Conservation (phyloP, 2,797 vertebrate genomes). For the Lophotriccus pileatus region DNA sequence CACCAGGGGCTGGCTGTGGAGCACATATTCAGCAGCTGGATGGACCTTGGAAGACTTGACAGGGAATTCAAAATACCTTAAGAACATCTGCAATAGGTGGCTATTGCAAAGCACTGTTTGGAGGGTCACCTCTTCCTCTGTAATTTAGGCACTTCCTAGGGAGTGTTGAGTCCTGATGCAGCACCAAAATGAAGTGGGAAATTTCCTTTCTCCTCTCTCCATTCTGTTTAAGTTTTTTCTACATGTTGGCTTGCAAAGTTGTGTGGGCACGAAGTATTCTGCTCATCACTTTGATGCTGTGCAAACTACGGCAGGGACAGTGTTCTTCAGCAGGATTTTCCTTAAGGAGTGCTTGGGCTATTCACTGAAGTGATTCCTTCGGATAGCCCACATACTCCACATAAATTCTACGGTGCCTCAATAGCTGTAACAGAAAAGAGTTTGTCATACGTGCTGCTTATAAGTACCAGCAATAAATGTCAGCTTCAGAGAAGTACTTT, state of each 20-base stretch:
- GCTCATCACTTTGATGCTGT: neutral
- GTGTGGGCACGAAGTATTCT: neutral
- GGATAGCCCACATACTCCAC: neutral
- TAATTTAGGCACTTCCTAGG: neutral
- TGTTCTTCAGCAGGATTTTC: neutral
- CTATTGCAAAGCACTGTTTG: neutral
- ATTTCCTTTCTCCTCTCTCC: neutral
- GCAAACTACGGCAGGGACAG: neutral
- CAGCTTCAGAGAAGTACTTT: neutral
- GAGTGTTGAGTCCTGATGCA: neutral
- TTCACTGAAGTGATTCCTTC: neutral
- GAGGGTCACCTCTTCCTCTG: neutral
- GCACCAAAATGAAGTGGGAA: neutral
- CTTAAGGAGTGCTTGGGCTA: neutral
- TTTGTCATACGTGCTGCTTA: neutral
- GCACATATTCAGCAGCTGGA: neutral
- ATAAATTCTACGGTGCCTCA: neutral
- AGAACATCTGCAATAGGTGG: neutral
- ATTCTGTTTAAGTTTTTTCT: neutral
- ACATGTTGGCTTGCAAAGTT: neutral
- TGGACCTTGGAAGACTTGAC: neutral
- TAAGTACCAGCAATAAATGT: neutral
- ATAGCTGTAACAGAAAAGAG: neutral
- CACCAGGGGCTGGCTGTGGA: neutral
- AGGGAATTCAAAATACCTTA: neutral